Base-by-base conservation (phyloP, 2,888 invertebrate species). In the Drosophila limbata region DNA sequence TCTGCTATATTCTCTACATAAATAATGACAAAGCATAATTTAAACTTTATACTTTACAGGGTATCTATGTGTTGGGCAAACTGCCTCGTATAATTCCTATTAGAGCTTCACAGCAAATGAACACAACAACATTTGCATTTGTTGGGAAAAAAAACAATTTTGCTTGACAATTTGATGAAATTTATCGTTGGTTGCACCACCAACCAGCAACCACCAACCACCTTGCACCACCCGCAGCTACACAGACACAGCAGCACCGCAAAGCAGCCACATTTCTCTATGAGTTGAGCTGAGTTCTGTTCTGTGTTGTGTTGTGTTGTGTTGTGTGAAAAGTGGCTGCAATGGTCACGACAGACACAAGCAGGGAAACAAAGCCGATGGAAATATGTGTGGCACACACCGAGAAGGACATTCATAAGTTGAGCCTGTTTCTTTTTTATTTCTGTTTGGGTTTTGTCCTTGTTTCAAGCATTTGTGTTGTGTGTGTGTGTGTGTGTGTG, bases 301-400 rank as follows among this genome's bases (percentile, higher is more conserved):
- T 25, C 21, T 11, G 6, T 56, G n/a, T 44, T 11, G 6, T 56
- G n/a, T 31, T n/a, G n/a, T n/a, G n/a, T 35, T 11, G 6, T 56
- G n/a, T 44, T 11, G 6, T 56, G n/a, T 31, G n/a, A 67, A 70
- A 69, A 69, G 52, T 53, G 70, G 52, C 50, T 48, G 70, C 70
- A 47, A 48, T 31, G 51, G 15, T 59, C 51, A 19, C 39, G 15
- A 57, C 61, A 66, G n/a, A 51, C 37, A 39, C 17, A 56, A 51
- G 40, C 40, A 48, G 37, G 33, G 31, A 53, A 68, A 25, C 56
- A 53, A 45, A 47, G 55, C 56, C 56, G 62, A 56, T 44, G 40
- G 15, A 40, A 45, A 57, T 31, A 11, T 3, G 0, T 5, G 5
- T 21, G 5, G 4, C 6, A 25, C 25, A 6, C 6, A 25, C 25